phyloP scores from a whole-genome alignment of 53 echinoderm and acorn worm species.

The Holothuria leucospilota region DNA sequence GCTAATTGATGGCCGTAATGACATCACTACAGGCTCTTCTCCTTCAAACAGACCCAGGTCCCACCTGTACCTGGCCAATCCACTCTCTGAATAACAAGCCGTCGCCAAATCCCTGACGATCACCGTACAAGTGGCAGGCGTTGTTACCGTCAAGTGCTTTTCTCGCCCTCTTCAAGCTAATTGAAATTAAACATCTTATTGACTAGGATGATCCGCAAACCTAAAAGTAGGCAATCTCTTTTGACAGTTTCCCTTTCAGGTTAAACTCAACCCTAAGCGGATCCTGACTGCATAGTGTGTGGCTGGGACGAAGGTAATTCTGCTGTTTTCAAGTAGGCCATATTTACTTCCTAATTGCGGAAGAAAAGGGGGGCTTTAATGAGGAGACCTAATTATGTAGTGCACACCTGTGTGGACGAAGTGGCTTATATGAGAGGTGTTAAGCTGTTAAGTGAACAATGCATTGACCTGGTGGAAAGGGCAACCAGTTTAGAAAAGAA shows the following conservation, averaged over 20 bases:
- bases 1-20: constrained; percentile 38
- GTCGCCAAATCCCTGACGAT: neutral
- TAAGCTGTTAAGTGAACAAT: too few relatives aligned
- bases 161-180: constrained; percentile 35
- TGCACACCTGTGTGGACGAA: constrained; percentile 12
- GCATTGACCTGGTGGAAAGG: too few relatives aligned
- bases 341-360: constrained; percentile 32
- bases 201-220: neutral
- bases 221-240: too few relatives aligned
- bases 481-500: too few relatives aligned
- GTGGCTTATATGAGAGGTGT: too few relatives aligned
- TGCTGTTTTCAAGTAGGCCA: neutral
- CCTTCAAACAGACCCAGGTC: constrained; percentile 1
- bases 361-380: constrained; percentile 6
- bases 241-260: too few relatives aligned
- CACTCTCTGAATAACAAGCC: constrained; percentile 4
- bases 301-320: neutral
- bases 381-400: constrained; percentile 19
- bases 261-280: too few relatives aligned
- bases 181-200: constrained; percentile 39
- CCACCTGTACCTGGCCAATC: neutral
- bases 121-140: constrained; percentile 7
- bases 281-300: too few relatives aligned
- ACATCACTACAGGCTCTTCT: neutral
- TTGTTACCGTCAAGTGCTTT: constrained; percentile 17